Evolutionary conservation across 1,140 invertebrate genomes (phyloP).

Genomic region (Hirudo medicinalis): DNA sequence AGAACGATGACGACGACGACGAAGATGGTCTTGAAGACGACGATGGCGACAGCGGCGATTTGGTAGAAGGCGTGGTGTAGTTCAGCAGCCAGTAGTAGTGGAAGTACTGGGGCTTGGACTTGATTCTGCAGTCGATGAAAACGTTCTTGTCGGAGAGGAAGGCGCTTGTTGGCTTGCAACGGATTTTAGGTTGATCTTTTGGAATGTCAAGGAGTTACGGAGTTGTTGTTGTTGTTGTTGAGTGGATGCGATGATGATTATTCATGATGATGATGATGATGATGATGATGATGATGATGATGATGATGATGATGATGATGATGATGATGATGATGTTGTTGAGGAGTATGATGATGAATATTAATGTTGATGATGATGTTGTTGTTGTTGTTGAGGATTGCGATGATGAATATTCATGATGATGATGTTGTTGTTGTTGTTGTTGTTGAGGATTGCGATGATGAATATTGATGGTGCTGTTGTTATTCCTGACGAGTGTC

Average conservation of each 20-base stretch:
- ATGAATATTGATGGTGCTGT: neutral
- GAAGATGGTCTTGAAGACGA: neutral
- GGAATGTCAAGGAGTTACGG: neutral
- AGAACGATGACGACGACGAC: neutral
- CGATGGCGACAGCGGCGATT: neutral
- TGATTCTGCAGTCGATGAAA: neutral
- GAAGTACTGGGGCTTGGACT: neutral
- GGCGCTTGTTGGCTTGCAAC: neutral
- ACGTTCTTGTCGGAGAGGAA: neutral
- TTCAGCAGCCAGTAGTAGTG: neutral
- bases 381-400: neutral
- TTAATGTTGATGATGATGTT: no score
- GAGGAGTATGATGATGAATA: neutral
- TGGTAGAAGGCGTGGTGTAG: neutral
- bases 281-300: neutral
- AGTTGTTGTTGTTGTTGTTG: neutral
- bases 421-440: neutral
- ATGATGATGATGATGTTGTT: neutral
- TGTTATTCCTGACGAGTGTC: neutral
- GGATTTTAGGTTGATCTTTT: constrained; percentile 2
- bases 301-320: neutral
- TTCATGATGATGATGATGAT: neutral
- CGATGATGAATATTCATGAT: no score
- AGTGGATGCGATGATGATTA: no score
- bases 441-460: no score